phyloP scores from a whole-genome alignment of 1,140 invertebrate species.

The Drosophila hydei region DNA sequence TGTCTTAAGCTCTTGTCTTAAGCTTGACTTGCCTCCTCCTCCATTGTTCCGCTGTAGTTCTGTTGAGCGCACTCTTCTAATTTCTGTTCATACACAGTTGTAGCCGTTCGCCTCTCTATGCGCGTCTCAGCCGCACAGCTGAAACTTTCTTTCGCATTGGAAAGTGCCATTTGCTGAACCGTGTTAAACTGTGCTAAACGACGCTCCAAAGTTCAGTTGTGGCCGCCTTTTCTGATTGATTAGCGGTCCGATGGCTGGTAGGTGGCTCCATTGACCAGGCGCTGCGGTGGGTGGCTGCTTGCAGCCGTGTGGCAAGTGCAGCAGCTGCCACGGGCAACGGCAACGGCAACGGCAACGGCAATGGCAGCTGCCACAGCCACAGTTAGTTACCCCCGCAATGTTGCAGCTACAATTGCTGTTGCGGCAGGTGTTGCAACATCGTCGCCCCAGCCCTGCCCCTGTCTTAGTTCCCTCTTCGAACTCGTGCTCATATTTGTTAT shows the following conservation, averaged over 20 bases:
- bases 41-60: not conserved
- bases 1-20: too few species aligned
- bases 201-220: conserved; percentile 13
- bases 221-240: conserved; percentile 35
- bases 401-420: conserved; percentile 18
- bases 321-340: not conserved
- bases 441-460: not conserved
- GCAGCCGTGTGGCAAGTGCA: conserved; percentile 2
- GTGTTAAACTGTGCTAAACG: conserved; percentile 49
- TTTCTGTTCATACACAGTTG: not conserved
- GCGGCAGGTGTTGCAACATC: conserved; percentile 44
- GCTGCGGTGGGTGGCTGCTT: not conserved
- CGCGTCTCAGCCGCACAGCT: not conserved
- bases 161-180: conserved; percentile 50
- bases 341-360: not conserved
- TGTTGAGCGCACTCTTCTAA: not conserved
- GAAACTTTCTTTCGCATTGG: conserved; percentile 43
- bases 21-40: not conserved
- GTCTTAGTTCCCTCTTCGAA: not conserved
- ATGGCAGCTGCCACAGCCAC: not conserved
- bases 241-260: conserved; percentile 29
- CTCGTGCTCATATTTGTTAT: conserved; percentile 45
- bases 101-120: conserved; percentile 2
- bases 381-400: conserved; percentile 6
- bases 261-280: conserved; percentile 16